These are phyloP conservation scores for Monodelphis domestica DNA, from an alignment of 2,797 vertebrate species.

Conservation along the genomic window DNA sequence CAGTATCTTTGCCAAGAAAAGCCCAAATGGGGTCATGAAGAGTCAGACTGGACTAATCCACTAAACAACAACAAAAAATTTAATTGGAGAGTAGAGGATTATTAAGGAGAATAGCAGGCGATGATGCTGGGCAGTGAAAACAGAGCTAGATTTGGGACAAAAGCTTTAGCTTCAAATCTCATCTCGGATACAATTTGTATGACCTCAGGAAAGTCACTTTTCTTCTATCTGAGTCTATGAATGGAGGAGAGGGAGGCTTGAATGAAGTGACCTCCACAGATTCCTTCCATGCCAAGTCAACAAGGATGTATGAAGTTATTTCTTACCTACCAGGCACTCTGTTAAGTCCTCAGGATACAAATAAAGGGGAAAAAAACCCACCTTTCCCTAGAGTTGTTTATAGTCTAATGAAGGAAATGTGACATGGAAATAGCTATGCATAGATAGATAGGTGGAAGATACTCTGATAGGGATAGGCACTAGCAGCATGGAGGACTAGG, in stretches of 20 bases:
- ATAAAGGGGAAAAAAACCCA: not conserved
- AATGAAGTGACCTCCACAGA: not conserved
- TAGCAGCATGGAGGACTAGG: not conserved
- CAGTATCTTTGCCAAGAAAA: no score
- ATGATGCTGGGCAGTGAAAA: no score
- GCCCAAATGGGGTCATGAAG: no score
- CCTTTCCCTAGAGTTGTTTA: not conserved
- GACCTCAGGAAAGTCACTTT: no score
- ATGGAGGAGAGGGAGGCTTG: not conserved
- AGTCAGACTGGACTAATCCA: no score
- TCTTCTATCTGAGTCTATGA: not conserved
- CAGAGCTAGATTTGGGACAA: no score
- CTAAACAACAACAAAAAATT: no score
- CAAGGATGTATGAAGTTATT: not conserved
- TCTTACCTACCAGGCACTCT: not conserved
- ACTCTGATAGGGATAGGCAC: not conserved
- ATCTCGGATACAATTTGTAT: no score
- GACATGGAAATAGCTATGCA: not conserved
- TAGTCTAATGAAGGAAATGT: not conserved
- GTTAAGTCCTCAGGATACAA: not conserved
- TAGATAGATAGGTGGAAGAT: not conserved
- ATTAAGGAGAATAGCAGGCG: no score
- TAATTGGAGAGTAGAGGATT: no score
- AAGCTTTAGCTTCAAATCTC: no score
- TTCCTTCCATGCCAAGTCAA: not conserved